Base-by-base conservation (phyloP, 2,888 invertebrate species). In the Alitta virens region DNA sequence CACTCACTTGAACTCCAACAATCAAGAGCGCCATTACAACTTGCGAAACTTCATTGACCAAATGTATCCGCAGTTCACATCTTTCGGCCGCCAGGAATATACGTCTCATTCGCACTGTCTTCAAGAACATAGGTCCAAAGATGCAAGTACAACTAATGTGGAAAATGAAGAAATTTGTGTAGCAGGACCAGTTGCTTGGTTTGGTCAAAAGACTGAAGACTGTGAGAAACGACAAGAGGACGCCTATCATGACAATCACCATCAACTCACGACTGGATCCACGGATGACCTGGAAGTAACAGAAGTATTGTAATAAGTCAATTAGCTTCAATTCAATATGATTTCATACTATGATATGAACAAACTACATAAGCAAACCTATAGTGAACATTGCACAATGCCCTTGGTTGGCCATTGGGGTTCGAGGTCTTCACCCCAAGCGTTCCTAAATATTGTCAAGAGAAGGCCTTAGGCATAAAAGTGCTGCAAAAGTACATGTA, bases 121-220 rank as follows among this genome's bases (percentile, higher is more conserved):
- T 59, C 38, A 59, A 5, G 24, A 59, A 38, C 50, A 59, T 21
- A n/a, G 59, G 59, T 18, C 50, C 59, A 52, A 51, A 59, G n/a
- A 59, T 50, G 5, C 50, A 7, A 2, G 59, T 33, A 26, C 38
- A 50, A 26, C 59, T 59, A 23, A 59, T 7, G 27, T 59, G 21
- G 40, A 59, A 59, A 7, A 38, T 51, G n/a, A 38, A 21, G 24
- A 50, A 59, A 23, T 25, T 24, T 5, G 21, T 33, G 26, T 33
- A 51, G 40, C 59, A 59, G 23, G 43, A 2, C 23, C 21, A 23
- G 38, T 9, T 9, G 12, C 12, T 26, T 7, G 59, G 59, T 24
- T 51, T 59, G 18, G 16, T 40, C 24, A 59, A 7, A 51, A 25
- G 51, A 27, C 27, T 21, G 38, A 51, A 51, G 23, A 51, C 40